Base-by-base conservation (phyloP, 2,888 invertebrate species). In the Drosophila antonietae region DNA sequence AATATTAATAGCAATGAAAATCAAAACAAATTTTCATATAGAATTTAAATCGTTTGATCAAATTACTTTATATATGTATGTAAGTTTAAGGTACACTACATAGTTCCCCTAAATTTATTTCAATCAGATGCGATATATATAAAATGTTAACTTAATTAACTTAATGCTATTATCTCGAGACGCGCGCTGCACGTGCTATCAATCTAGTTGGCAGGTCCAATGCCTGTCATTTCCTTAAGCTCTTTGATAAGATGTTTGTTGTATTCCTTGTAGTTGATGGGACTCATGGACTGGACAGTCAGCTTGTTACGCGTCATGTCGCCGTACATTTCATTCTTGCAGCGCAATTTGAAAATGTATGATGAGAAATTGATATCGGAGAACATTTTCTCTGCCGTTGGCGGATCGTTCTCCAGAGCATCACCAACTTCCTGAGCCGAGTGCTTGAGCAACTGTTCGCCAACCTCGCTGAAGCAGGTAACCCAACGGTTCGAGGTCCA, bases 271-370 rank as follows among this genome's bases (percentile, higher is more conserved):
- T 95, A 95, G 92, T 98, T 96, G 0, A 98, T 92, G 0, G 96
- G 95, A 14, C 95, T 94, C 0, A 96, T 95, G 60, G 93, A 94
- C 81, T 96, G 93, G 14, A 96, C 95, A 0, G 95, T 95, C 0
- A 96, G 95, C 93, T 97, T 98, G 76, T 97, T 93, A 49, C 97
- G 95, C 28, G 85, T 82, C 80, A 88, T 88, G 66, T 93, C 92
- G 91, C 97, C 98, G 91, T 96, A 99, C 14, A 95, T 96, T 93
- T 99, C 99, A 93, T 97, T 95, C 93, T 97, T 98, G 39, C 97
- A 96, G 66, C 98, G 94, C 81, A 98, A 94, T 92, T 96, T 97
- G 91, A 98, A 97, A 37, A 96, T 94, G 90, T 95, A 97, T 0
- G 95, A 95, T 89, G 95, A 95, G 92, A 99, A 98, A 81, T 95